These are phyloP conservation scores for Microctonus brassicae DNA, from an alignment of 2,888 invertebrate genomes.

Conservation along the genomic window DNA sequence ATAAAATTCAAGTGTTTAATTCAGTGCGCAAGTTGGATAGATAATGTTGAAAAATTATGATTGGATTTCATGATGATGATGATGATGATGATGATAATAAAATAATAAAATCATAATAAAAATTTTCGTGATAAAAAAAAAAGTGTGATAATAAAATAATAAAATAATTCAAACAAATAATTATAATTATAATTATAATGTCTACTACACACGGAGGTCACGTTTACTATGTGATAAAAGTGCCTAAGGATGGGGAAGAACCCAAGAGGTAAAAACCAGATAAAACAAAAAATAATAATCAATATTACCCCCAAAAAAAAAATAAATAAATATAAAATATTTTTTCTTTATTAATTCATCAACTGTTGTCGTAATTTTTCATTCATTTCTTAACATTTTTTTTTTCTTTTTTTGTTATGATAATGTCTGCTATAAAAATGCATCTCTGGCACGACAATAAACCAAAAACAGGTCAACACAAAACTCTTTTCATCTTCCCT, in stretches of 20 bases:
- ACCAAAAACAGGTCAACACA: conserved; percentile 39
- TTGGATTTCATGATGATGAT: background rate
- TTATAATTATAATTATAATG: conserved; percentile 59
- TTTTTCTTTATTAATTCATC: too few species aligned
- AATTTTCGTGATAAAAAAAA: background rate
- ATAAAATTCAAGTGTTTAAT: background rate
- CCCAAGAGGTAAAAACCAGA: conserved; percentile 66
- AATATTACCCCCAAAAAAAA: background rate
- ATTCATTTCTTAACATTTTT: background rate
- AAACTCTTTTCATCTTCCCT: background rate
- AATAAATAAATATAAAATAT: conserved; percentile 9
- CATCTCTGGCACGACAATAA: conserved; percentile 26
- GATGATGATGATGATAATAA: too few species aligned
- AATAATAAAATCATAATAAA: background rate
- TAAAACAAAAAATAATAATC: too few species aligned
- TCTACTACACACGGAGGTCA: conserved; percentile 77
- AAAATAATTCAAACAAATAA: conserved; percentile 19
- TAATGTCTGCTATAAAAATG: conserved; percentile 1
- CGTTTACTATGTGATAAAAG: conserved; percentile 79
- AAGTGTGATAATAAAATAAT: background rate
- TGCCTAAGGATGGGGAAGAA: conserved; percentile 72
- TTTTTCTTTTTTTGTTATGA: background rate
- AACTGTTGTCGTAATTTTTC: background rate
- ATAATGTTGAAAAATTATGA: conserved; percentile 3
- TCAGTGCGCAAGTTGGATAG: background rate